Base-by-base conservation (phyloP, 1,140 invertebrate species). In the Dryas iulia region DNA sequence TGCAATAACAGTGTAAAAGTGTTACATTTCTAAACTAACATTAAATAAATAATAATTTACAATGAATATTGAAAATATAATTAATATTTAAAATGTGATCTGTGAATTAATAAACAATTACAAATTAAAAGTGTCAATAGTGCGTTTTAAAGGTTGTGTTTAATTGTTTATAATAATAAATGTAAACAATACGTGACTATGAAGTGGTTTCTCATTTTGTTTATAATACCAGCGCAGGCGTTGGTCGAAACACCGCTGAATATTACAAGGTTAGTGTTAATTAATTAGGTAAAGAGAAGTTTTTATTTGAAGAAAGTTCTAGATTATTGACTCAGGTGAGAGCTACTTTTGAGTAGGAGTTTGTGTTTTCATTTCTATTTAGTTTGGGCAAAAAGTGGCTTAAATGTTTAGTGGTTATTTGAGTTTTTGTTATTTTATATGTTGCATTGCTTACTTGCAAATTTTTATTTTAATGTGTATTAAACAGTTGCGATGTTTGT, bases 221-320 rank as follows among this genome's bases (percentile, higher is more conserved):
- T 74, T 61, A 57, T 77, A 47, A 61, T 74, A 60, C 74, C 74
- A 24, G 68, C 69, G 18, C 52, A 67, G 6, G 68, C 66, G 59
- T 24, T 73, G 2, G 59, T 68, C 25, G 56, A 69, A 25, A 70
- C 71, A 12, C 71, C 76, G 23, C 66, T 73, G 53, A 79, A 79
- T 58, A 59, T 79, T 24, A 74, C 77, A 25, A 74, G 69, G 77
- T 79, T 62, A 59, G 71, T 69, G 0, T 62, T 3, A 59, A 47
- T 1, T 21, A 18, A 21, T 57, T 47, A 0, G n/a, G 7, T 57
- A 31, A 7, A 31, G 8, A 31, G 8, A 7, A 12, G 23, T 33
- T 66, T 25, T 14, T 7, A 66, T 53, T 59, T n/a, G 39, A 47
- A 47, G 39, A 47, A 47, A 47, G 39, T 47, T 10, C 1, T 47